phyloP scores from a whole-genome alignment of 2,888 invertebrate species.

The Drosophila austrosaltans region DNA sequence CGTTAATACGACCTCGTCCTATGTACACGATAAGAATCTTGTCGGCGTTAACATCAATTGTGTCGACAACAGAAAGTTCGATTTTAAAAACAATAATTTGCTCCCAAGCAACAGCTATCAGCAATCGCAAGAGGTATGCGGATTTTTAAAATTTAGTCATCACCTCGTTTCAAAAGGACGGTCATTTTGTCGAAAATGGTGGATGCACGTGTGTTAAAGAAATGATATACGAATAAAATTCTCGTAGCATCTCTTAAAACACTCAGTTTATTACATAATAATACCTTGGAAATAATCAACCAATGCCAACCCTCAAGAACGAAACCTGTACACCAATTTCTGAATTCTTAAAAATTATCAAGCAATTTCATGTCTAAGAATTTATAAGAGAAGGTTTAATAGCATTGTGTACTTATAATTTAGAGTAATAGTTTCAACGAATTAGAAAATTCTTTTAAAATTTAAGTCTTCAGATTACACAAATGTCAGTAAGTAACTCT shows the following conservation, averaged over 20 bases:
- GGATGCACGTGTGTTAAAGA: not conserved
- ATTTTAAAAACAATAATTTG: slow-evolving; percentile 75
- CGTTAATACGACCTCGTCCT: slow-evolving; percentile 45
- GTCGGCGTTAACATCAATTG: slow-evolving; percentile 54
- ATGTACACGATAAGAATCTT: slow-evolving; percentile 60
- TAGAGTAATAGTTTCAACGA: not conserved
- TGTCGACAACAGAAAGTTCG: slow-evolving; percentile 76
- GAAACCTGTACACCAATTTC: too few relatives aligned
- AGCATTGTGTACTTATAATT: too few relatives aligned
- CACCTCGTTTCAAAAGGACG: not conserved
- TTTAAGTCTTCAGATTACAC: not conserved
- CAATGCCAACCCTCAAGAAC: too few relatives aligned
- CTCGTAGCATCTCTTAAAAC: not conserved
- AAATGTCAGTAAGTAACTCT: not conserved
- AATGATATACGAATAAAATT: not conserved
- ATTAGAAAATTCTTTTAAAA: not conserved
- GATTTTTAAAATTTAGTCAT: not conserved
- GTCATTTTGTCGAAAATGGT: not conserved
- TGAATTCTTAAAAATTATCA: too few relatives aligned
- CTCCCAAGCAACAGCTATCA: slow-evolving; percentile 71
- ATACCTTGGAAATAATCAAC: too few relatives aligned
- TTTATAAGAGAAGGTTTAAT: too few relatives aligned
- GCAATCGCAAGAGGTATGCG: slow-evolving; percentile 74
- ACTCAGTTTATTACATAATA: too few relatives aligned
- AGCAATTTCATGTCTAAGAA: too few relatives aligned